These are phyloP conservation scores for Zootermopsis nevadensis DNA, from an alignment of 2,888 invertebrate species.

Conservation along the genomic window DNA sequence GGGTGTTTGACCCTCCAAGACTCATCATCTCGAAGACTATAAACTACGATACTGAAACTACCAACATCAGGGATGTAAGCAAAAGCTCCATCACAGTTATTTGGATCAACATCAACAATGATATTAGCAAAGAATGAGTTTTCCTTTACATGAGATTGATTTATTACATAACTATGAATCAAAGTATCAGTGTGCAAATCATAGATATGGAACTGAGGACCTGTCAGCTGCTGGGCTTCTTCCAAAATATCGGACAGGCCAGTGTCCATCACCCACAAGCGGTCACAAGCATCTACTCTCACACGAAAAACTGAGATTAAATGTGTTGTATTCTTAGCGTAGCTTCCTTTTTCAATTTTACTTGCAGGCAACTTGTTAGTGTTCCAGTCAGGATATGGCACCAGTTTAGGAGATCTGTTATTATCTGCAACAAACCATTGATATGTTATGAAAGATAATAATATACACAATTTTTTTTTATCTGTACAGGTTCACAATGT, in stretches of 20 bases:
- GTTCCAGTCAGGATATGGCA: slow-evolving; percentile 81
- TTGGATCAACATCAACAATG: slow-evolving; percentile 76
- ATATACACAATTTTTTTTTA: not conserved
- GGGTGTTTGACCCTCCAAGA: slow-evolving; percentile 81
- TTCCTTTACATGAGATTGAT: slow-evolving; percentile 74
- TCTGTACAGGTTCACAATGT: not conserved
- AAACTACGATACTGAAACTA: slow-evolving; percentile 81
- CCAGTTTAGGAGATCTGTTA: slow-evolving; percentile 60
- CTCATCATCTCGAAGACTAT: slow-evolving; percentile 77
- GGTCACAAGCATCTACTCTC: slow-evolving; percentile 78
- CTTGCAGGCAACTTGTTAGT: slow-evolving; percentile 56
- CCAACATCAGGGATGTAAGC: slow-evolving; percentile 80
- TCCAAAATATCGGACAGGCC: slow-evolving; percentile 82
- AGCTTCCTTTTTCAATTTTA: not conserved
- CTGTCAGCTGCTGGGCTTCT: slow-evolving; percentile 71
- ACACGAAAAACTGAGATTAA: slow-evolving; percentile 74
- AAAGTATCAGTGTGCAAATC: slow-evolving; percentile 81
- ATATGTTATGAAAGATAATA: not conserved
- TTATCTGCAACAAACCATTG: slow-evolving; percentile 1
- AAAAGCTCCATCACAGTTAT: slow-evolving; percentile 79
- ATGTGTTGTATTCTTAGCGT: slow-evolving; percentile 18
- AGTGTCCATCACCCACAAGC: slow-evolving; percentile 84
- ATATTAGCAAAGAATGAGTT: slow-evolving; percentile 86
- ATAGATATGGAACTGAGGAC: slow-evolving; percentile 69
- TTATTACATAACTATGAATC: slow-evolving; percentile 71